Evolutionary conservation across 2,113 vertebrate genomes (phyloP).

Genomic region (Calyptommatus sinebrachiatus): DNA sequence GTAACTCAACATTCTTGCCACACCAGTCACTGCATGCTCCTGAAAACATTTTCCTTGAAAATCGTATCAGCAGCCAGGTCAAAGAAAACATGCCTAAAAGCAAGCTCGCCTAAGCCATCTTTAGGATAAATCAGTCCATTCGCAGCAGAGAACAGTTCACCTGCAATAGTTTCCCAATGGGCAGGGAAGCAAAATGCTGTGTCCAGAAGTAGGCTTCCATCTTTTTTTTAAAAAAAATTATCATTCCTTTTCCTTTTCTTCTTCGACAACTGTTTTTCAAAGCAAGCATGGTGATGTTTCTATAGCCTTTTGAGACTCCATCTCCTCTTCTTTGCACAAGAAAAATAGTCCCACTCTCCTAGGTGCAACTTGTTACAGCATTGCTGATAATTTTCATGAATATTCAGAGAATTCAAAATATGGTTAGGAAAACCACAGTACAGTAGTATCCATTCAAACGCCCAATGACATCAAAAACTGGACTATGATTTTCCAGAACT

Average conservation of each 20-base stretch:
- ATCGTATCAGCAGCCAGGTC: slow-evolving; percentile 42
- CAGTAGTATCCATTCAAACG: neutral
- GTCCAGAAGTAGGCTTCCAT: slow-evolving; percentile 3
- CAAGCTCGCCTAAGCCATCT: slow-evolving; percentile 10
- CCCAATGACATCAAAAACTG: neutral
- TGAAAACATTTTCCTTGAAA: neutral
- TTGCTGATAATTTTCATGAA: slow-evolving; percentile 71
- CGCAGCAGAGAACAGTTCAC: neutral
- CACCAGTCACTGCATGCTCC: slow-evolving; percentile 33
- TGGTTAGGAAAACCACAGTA: slow-evolving; percentile 30
- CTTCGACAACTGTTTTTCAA: neutral
- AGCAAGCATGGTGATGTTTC: slow-evolving; percentile 18
- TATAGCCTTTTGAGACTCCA: slow-evolving; percentile 31
- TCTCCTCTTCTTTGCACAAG: slow-evolving; percentile 24
- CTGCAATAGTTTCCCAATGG: neutral
- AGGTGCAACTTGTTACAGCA: slow-evolving; percentile 63
- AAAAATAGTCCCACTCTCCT: slow-evolving; percentile 23
- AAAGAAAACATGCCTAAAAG: slow-evolving; percentile 48
- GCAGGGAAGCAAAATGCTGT: slow-evolving; percentile 17
- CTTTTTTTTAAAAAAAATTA: slow-evolving; percentile 16
- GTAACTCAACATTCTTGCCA: slow-evolving; percentile 36
- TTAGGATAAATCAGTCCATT: slow-evolving; percentile 12
- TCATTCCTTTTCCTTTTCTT: slow-evolving; percentile 18
- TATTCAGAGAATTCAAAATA: slow-evolving; percentile 50
- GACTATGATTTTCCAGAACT: slow-evolving; percentile 30